Percentiles rank a stretch among this genome's conserved stretches.
phyloP scores from a whole-genome alignment of 2,113 vertebrate species.

The Lampris incognitus region DNA sequence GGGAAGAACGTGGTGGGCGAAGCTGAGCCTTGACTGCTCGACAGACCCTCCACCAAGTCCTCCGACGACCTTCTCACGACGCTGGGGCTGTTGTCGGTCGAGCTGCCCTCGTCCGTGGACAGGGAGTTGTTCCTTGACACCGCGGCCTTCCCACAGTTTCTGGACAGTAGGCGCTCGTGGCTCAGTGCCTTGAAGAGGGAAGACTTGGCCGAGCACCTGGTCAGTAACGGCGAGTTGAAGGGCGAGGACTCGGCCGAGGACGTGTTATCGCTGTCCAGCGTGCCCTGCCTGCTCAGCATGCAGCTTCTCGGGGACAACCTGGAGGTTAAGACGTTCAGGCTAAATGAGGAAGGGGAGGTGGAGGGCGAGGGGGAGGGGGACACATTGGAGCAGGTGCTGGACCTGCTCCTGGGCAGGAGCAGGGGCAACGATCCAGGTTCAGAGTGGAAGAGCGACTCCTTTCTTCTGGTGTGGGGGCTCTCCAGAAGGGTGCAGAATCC shows the following conservation, averaged over 20 bases:
- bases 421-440: slow-evolving; percentile 73
- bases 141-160: slow-evolving; percentile 78
- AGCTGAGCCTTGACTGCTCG: slow-evolving; percentile 70
- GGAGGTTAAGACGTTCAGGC: slow-evolving; percentile 75
- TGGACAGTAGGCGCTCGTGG: slow-evolving; percentile 83
- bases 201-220: slow-evolving; percentile 78
- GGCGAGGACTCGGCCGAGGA: slow-evolving; percentile 88
- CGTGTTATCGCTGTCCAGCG: slow-evolving; percentile 87
- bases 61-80: slow-evolving; percentile 85
- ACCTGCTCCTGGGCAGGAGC: slow-evolving; percentile 81
- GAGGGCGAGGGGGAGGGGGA: slow-evolving; percentile 62
- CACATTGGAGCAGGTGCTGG: slow-evolving; percentile 76
- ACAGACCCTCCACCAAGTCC: slow-evolving; percentile 73
- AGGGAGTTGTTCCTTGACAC: slow-evolving; percentile 87
- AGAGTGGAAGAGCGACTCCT: slow-evolving; percentile 91
- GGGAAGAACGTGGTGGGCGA: slow-evolving; percentile 80
- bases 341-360: slow-evolving; percentile 77
- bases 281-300: slow-evolving; percentile 75
- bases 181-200: slow-evolving; percentile 83
- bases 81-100: slow-evolving; percentile 90
- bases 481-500: slow-evolving; percentile 91
- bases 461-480: slow-evolving; percentile 90
- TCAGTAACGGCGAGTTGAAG: slow-evolving; percentile 83
- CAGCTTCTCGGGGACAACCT: slow-evolving; percentile 73
- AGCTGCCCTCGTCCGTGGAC: slow-evolving; percentile 91